phyloP scores from a whole-genome alignment of 2,113 vertebrate genomes.

The Alectura lathami region DNA sequence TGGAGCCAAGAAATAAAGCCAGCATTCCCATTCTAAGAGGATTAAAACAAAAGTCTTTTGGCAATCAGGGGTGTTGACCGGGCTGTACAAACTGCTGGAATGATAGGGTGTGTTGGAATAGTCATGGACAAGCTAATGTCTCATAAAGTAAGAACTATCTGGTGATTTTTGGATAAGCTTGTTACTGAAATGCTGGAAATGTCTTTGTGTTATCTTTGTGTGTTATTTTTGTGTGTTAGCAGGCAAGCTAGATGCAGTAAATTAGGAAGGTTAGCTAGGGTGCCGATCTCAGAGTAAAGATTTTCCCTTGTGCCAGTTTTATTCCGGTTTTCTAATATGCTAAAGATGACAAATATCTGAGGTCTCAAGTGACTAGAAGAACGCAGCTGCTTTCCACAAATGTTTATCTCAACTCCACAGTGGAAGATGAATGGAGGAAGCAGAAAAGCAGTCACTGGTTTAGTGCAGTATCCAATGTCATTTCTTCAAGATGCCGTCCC shows the following conservation, averaged over 20 bases:
- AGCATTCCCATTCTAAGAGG: background rate
- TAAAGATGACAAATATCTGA: slow-evolving; percentile 4
- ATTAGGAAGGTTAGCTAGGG: background rate
- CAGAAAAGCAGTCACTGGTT: background rate
- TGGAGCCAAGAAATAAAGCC: slow-evolving; percentile 1
- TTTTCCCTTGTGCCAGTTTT: background rate
- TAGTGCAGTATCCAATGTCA: background rate
- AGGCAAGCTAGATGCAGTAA: background rate
- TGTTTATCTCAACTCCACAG: background rate
- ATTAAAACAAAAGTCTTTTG: background rate
- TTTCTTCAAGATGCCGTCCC: background rate
- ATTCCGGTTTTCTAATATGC: background rate
- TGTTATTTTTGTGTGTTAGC: background rate
- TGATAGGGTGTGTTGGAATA: background rate
- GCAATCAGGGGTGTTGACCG: background rate
- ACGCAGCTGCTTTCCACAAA: background rate
- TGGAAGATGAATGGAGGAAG: background rate
- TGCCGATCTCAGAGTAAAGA: background rate
- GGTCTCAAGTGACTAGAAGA: slow-evolving; percentile 16
- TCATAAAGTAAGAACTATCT: background rate
- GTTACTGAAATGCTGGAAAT: background rate
- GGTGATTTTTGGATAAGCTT: background rate
- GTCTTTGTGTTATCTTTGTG: too few species aligned
- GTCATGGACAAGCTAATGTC: background rate
- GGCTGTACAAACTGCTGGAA: background rate